Conservation (phyloP, 2,888 invertebrate genomes). For the Agriopis marginaria region DNA sequence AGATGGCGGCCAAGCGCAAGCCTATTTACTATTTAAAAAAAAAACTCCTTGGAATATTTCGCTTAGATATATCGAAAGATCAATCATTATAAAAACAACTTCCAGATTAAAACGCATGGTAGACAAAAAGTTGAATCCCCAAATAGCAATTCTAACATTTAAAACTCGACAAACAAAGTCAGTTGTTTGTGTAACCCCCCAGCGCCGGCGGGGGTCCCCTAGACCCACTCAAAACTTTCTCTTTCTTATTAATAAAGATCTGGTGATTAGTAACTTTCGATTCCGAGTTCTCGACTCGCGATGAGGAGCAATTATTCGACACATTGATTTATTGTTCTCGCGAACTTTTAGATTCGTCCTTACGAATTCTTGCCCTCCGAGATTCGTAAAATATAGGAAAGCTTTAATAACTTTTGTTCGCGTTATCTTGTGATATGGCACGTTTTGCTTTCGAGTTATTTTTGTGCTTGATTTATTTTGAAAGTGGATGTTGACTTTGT, state of each 20-base stretch:
- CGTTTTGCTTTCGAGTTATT: constrained; percentile 52
- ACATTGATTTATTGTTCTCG: constrained; percentile 83
- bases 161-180: constrained; percentile 27
- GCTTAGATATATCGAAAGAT: background rate
- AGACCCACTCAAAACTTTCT: constrained; percentile 44
- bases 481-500: constrained; percentile 26
- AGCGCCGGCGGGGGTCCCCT: constrained; percentile 26
- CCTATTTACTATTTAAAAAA: too few species aligned
- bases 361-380: constrained; percentile 62
- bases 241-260: constrained; percentile 74
- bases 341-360: constrained; percentile 44
- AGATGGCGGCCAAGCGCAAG: too few species aligned
- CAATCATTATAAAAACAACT: constrained; percentile 5
- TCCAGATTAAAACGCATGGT: constrained; percentile 21
- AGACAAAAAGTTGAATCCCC: constrained; percentile 21
- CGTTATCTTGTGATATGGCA: constrained; percentile 68
- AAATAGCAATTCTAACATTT: constrained; percentile 28
- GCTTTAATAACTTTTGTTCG: constrained; percentile 64
- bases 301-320: constrained; percentile 80
- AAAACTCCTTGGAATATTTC: too few species aligned
- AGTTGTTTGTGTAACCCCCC: constrained; percentile 25
- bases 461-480: constrained; percentile 36
- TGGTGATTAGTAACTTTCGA: constrained; percentile 82
- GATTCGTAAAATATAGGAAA: constrained; percentile 44
- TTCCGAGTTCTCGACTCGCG: constrained; percentile 65